A percentile compares a stretch with the other conserved stretches of the same genome.
phyloP scores from a whole-genome alignment of 2,113 vertebrate genomes.

The Terrapene triunguis region DNA sequence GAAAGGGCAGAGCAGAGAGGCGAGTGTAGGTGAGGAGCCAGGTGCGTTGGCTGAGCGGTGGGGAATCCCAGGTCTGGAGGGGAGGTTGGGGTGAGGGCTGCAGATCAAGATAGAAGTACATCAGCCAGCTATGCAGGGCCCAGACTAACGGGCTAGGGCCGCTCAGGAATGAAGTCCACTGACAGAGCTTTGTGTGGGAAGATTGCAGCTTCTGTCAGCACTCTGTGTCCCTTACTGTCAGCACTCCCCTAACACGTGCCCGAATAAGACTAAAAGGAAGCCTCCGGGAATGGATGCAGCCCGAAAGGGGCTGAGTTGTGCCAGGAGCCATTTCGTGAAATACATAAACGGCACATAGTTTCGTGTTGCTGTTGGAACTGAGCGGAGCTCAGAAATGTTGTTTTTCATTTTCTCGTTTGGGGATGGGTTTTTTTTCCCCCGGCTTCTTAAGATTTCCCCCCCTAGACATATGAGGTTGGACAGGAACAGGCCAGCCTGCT shows the following conservation, averaged over 20 bases:
- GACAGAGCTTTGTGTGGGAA: background rate
- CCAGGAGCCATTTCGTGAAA: conserved; percentile 61
- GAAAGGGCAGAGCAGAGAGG: background rate
- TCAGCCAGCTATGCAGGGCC: background rate
- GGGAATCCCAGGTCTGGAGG: fast-evolving
- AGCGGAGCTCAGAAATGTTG: conserved; percentile 58
- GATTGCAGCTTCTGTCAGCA: background rate
- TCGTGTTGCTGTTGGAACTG: conserved; percentile 70
- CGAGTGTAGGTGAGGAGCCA: background rate
- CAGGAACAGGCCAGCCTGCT: background rate
- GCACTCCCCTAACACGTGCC: background rate
- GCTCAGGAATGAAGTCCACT: background rate
- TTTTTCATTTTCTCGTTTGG: conserved; percentile 61
- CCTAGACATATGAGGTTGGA: background rate
- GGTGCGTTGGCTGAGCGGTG: background rate
- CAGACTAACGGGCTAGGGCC: background rate
- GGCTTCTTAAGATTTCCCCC: conserved; percentile 32
- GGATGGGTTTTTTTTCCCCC: conserved; percentile 62
- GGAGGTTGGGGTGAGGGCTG: background rate
- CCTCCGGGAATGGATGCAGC: conserved; percentile 9
- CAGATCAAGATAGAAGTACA: fast-evolving
- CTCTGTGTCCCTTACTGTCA: background rate
- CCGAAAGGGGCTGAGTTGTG: conserved; percentile 35
- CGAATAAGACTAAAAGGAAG: conserved; percentile 11
- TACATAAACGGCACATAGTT: conserved; percentile 44